Conservation (phyloP, 2,797 vertebrate genomes). For the Anomalospiza imberbis region DNA sequence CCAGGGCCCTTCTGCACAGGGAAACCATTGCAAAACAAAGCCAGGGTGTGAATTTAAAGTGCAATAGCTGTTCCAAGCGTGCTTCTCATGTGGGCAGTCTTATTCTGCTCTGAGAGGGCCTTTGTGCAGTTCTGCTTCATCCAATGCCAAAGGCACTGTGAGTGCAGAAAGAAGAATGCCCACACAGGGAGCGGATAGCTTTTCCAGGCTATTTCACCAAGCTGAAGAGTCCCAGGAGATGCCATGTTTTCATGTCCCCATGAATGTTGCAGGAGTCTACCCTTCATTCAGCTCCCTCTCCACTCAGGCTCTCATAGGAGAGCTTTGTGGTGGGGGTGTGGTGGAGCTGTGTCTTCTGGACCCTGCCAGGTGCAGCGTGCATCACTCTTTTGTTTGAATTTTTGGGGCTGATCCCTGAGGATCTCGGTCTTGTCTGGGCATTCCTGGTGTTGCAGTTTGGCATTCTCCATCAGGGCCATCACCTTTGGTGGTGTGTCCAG, state of each 20-base stretch:
- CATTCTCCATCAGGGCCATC: background rate
- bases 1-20: background rate
- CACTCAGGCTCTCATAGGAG: background rate
- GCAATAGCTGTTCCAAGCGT: conserved; percentile 1
- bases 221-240: conserved; percentile 47
- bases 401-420: background rate
- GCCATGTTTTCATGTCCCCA: conserved; percentile 9
- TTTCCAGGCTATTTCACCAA: conserved; percentile 57
- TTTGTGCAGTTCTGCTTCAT: conserved; percentile 64
- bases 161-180: conserved; percentile 56
- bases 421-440: background rate
- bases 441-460: background rate
- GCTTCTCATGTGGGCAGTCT: conserved; percentile 56
- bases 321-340: background rate
- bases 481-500: rapidly evolving
- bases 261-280: background rate
- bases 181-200: conserved; percentile 46
- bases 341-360: background rate
- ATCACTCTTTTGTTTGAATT: background rate
- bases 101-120: conserved; percentile 37
- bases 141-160: conserved; percentile 45
- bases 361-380: background rate
- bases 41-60: conserved; percentile 59
- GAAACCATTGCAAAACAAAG: conserved; percentile 27
- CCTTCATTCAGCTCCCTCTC: background rate